phyloP scores from a whole-genome alignment of 2,797 vertebrate genomes.

The Phataginus tricuspis region DNA sequence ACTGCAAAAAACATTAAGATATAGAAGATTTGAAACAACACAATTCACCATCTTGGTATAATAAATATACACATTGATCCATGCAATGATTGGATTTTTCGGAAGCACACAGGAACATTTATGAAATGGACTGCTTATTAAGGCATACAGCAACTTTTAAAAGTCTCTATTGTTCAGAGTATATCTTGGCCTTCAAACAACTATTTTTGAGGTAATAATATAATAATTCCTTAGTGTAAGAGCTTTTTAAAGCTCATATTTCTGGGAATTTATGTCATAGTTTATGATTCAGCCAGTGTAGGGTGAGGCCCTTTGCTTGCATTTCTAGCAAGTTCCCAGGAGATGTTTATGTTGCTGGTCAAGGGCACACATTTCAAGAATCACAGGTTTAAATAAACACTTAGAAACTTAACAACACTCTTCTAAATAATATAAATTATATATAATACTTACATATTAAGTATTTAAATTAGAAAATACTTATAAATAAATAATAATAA shows the following conservation, averaged over 20 bases:
- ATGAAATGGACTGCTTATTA: background rate
- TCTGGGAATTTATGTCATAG: background rate
- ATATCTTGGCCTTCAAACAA: background rate
- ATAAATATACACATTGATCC: fast-evolving
- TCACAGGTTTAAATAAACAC: fast-evolving
- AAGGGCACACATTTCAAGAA: background rate
- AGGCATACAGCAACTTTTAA: background rate
- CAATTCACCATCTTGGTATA: background rate
- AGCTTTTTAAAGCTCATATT: background rate
- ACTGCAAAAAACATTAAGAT: fast-evolving
- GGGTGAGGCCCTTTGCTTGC: background rate
- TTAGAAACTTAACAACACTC: background rate
- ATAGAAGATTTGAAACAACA: background rate
- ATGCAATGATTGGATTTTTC: background rate
- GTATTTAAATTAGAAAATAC: background rate
- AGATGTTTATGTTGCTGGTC: too few relatives aligned
- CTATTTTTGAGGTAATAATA: background rate
- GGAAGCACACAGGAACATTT: background rate
- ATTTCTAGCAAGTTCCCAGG: background rate
- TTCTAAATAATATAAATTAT: background rate
- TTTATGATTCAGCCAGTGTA: background rate
- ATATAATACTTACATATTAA: background rate
- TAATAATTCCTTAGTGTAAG: background rate
- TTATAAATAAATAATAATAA: background rate
- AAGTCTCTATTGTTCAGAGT: background rate